These are phyloP conservation scores for Brachionus koreanus DNA, from an alignment of 1,140 invertebrate genomes.

Conservation along the genomic window DNA sequence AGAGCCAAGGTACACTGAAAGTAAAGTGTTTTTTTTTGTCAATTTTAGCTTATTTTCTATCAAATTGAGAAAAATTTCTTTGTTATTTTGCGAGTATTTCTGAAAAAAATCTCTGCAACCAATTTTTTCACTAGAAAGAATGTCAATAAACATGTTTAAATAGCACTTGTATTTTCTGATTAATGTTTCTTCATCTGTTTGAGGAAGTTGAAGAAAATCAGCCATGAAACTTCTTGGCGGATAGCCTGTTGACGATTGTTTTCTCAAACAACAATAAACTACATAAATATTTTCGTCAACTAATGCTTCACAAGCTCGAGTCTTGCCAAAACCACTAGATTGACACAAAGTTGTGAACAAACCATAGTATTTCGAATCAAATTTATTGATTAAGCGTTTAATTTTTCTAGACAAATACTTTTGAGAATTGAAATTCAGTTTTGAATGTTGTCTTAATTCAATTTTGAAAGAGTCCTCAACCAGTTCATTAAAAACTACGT, in stretches of 20 bases:
- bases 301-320: constrained; percentile 4
- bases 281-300: background rate
- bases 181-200: background rate
- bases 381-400: background rate
- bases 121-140: background rate
- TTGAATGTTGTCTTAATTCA: background rate
- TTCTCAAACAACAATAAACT: background rate
- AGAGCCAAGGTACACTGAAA: background rate
- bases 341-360: background rate
- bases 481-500: background rate
- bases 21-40: background rate
- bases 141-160: background rate
- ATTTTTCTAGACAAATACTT: background rate
- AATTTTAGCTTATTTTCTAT: background rate
- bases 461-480: background rate
- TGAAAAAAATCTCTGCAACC: background rate
- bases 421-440: background rate
- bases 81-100: background rate
- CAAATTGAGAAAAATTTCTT: background rate
- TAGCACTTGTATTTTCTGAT: background rate
- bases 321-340: background rate
- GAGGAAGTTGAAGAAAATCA: background rate
- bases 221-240: background rate
- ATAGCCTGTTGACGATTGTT: background rate
- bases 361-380: background rate